Conservation (phyloP, 2,888 invertebrate genomes). For the Hipparchia sbordonii region DNA sequence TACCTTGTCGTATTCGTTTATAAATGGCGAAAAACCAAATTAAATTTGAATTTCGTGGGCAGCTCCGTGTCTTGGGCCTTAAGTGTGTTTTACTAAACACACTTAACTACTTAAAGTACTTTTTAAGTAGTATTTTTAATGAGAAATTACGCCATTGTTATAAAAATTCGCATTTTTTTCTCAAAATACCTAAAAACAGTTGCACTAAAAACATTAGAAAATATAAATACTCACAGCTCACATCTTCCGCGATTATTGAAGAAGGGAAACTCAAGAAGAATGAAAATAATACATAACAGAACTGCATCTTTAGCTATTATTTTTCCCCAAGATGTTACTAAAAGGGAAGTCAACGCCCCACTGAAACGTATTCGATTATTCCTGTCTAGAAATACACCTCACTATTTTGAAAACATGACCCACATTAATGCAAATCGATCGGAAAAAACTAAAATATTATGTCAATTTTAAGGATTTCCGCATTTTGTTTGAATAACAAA, state of each 20-base stretch:
- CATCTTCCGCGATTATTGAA: slow-evolving; percentile 61
- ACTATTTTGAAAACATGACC: slow-evolving; percentile 68
- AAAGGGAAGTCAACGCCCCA: slow-evolving; percentile 16
- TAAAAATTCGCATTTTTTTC: too few species aligned
- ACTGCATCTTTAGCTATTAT: slow-evolving; percentile 54
- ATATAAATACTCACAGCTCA: slow-evolving; percentile 68
- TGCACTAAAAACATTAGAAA: neutral
- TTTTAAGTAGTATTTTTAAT: too few species aligned
- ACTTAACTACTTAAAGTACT: too few species aligned
- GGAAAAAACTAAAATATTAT: slow-evolving; percentile 62
- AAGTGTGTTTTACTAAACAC: too few species aligned
- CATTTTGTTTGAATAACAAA: slow-evolving; percentile 32
- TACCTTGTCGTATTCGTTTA: too few species aligned
- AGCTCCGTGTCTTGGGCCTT: too few species aligned
- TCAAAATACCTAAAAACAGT: too few species aligned
- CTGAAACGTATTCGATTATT: slow-evolving; percentile 18
- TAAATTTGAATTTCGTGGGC: too few species aligned
- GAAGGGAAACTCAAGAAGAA: slow-evolving; percentile 54
- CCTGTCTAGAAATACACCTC: slow-evolving; percentile 62
- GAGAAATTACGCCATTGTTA: too few species aligned
- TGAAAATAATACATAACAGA: slow-evolving; percentile 52
- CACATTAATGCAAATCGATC: slow-evolving; percentile 45
- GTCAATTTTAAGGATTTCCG: slow-evolving; percentile 53
- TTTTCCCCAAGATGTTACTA: neutral
- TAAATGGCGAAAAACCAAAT: too few species aligned